Evolutionary conservation across 2,888 invertebrate species (phyloP).

Genomic region (Dicyrtoma fusca): DNA sequence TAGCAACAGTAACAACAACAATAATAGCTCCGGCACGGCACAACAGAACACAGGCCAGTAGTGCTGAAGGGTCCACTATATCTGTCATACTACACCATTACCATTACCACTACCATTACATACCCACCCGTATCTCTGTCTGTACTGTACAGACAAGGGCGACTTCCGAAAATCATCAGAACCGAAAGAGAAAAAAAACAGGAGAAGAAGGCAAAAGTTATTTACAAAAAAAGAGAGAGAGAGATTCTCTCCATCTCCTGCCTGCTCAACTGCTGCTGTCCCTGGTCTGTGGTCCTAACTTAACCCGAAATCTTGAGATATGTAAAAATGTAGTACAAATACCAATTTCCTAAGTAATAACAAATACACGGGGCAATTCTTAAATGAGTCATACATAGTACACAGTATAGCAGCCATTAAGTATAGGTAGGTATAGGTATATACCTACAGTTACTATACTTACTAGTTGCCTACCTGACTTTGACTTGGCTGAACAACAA

Average conservation of each 20-base stretch:
- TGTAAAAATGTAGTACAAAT: not conserved
- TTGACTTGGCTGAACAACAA: too few species aligned
- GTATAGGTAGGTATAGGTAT: too few species aligned
- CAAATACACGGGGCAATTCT: not conserved
- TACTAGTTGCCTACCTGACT: too few species aligned
- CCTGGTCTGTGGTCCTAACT: not conserved
- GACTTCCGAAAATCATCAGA: conserved; percentile 27
- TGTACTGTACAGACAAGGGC: conserved; percentile 5
- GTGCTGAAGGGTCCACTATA: too few species aligned
- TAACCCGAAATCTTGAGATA: conserved; percentile 15
- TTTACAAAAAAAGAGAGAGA: too few species aligned
- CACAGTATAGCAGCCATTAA: too few species aligned
- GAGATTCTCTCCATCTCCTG: conserved; percentile 19
- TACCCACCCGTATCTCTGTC: conserved; percentile 4
- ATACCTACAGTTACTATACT: too few species aligned
- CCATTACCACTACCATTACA: too few species aligned
- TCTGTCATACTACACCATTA: too few species aligned
- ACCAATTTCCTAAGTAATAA: not conserved
- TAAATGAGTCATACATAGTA: too few species aligned
- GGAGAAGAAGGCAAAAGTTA: not conserved
- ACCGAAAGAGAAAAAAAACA: conserved; percentile 4
- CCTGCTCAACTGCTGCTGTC: conserved; percentile 12
- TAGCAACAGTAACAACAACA: conserved; percentile 1
- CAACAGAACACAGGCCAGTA: too few species aligned
- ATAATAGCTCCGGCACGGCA: not conserved